Evolutionary conservation across 2,797 vertebrate species (phyloP).

Genomic region (Eospalax fontanierii): DNA sequence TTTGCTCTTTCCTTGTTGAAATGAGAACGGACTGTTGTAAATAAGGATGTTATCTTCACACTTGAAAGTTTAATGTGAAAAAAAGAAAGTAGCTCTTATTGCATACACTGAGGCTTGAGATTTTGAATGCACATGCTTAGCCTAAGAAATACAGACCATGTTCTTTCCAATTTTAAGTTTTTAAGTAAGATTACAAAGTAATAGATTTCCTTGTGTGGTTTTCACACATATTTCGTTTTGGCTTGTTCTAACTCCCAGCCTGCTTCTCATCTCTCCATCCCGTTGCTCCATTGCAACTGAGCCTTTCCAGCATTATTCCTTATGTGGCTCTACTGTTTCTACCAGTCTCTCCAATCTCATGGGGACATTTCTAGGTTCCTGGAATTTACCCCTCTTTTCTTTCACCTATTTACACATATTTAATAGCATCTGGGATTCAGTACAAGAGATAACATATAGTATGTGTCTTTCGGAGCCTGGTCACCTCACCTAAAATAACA

Average conservation of each 20-base stretch:
- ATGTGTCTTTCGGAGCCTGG: neutral
- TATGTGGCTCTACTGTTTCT: too few species aligned
- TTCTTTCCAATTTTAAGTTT: neutral
- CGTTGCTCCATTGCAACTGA: too few species aligned
- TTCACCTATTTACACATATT: neutral
- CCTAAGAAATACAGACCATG: neutral
- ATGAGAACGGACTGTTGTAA: constrained; percentile 18
- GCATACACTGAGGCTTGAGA: neutral
- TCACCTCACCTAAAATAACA: neutral
- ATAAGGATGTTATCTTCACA: neutral
- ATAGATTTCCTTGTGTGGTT: neutral
- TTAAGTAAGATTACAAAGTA: neutral
- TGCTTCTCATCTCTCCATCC: neutral
- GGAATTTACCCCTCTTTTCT: neutral
- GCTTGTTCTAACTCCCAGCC: neutral
- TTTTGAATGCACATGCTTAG: neutral
- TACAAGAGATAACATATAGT: neutral
- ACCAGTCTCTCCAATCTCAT: neutral
- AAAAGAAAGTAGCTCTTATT: neutral
- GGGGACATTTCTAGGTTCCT: neutral
- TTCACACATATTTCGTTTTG: neutral
- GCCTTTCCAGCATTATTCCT: too few species aligned
- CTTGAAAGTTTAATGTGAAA: neutral
- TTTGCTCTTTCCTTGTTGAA: neutral
- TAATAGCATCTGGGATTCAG: neutral